Evolutionary conservation across 2,888 invertebrate species (phyloP), one percentile per base, ranked within the genome.

Genomic region (Teinopalpus imperialis): DNA sequence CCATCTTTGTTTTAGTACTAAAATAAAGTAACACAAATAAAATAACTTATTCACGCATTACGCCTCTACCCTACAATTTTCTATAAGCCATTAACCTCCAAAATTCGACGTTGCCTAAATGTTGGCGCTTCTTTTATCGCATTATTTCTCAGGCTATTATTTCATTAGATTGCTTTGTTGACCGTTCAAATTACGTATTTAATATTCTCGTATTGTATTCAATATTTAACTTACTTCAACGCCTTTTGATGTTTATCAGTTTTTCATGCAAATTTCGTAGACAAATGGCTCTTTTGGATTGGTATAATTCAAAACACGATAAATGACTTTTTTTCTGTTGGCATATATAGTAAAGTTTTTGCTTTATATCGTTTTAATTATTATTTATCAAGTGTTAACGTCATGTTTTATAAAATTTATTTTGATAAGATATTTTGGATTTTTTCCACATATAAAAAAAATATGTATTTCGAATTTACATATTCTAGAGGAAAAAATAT

Each of bases 111-210:
- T 54, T 57, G 48, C 52, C 58, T 63, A 62, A 68, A 70, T 66
- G 63, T 60, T 58, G 60, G 58, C 63, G 54, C 66, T 57, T 59
- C 59, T 67, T 71, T 76, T 73, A 75, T 74, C 58, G 68, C 69
- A 73, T 72, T 69, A 75, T 69, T 65, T 63, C 61, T 62, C 59
- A 53, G 61, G 63, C 62, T n/a, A n/a, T n/a, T n/a, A 66, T 72
- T 71, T 67, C 59, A 66, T 55, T 54, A 52, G 51, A 57, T 57
- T 53, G 54, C 67, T 62, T 64, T 61, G 62, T 61, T 52, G 53
- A 57, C 40, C 57, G 66, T 63, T 66, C 66, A 61, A 62, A 27
- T 35, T 26, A 41, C 40, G 35, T 21, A 42, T 44, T 34, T 21
- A 21, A 20, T 43, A 29, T 43, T 43, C 21, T 13, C 36, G 27